These are phyloP conservation scores for Rhodophaea formosa DNA, from an alignment of 2,888 invertebrate species.

Conservation along the genomic window DNA sequence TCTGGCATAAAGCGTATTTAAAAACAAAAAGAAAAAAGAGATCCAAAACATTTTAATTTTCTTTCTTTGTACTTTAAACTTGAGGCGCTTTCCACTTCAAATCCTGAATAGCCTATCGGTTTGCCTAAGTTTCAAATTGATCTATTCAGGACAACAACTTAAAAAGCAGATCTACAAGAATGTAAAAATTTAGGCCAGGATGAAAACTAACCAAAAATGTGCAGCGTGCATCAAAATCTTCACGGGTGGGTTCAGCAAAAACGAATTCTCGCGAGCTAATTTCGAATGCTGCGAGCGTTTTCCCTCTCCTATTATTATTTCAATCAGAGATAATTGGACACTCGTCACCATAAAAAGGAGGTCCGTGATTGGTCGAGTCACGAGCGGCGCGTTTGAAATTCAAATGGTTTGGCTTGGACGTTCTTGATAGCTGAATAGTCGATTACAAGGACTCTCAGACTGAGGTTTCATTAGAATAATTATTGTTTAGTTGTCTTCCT, in stretches of 20 bases:
- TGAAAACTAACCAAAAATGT: constrained; percentile 44
- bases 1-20: no score
- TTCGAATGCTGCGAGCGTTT: constrained; percentile 58
- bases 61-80: no score
- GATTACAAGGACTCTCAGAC: constrained; percentile 12
- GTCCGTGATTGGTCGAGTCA: constrained; percentile 48
- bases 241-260: constrained; percentile 70
- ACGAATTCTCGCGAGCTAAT: constrained; percentile 45
- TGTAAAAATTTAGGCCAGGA: constrained; percentile 38
- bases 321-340: constrained; percentile 75
- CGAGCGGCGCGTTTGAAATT: constrained; percentile 59
- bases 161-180: neutral
- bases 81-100: no score
- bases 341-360: constrained; percentile 66
- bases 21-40: no score
- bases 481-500: neutral
- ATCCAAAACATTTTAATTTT: no score
- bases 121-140: no score
- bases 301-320: constrained; percentile 68
- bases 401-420: constrained; percentile 40
- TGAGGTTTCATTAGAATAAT: constrained; percentile 11
- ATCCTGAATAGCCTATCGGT: no score
- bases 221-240: constrained; percentile 50
- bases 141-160: no score
- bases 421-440: constrained; percentile 49